Conservation (phyloP, 1,140 invertebrate genomes). For the Arion vulgaris region DNA sequence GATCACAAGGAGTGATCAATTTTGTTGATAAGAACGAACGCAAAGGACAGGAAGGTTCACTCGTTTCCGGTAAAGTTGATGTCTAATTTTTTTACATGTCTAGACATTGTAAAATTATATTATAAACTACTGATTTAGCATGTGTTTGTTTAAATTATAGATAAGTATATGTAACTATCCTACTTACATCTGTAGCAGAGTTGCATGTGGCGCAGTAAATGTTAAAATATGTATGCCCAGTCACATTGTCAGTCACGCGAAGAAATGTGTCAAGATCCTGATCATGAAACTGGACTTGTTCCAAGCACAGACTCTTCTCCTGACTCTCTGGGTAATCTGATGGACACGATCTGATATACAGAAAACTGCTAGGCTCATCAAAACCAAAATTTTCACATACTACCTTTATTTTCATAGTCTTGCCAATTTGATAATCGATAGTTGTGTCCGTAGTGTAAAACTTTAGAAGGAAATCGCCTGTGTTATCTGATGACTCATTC, state of each 20-base stretch:
- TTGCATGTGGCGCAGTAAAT: slow-evolving; percentile 10
- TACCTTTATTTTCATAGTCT: too few relatives aligned
- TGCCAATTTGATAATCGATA: background rate
- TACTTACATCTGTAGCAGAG: background rate
- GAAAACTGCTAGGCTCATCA: background rate
- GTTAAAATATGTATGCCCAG: background rate
- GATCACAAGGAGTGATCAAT: too few relatives aligned
- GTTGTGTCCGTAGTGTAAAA: background rate
- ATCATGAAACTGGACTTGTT: background rate
- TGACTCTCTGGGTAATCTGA: background rate
- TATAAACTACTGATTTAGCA: too few relatives aligned
- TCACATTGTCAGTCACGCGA: background rate
- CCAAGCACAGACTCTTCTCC: background rate
- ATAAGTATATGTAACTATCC: too few relatives aligned
- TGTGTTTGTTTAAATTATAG: too few relatives aligned
- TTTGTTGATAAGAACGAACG: too few relatives aligned
- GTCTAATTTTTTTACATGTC: too few relatives aligned
- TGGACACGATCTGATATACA: background rate
- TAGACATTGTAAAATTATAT: too few relatives aligned
- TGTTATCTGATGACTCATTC: background rate
- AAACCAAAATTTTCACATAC: background rate
- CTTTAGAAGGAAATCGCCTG: background rate
- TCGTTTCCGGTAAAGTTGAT: too few relatives aligned
- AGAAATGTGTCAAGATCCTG: background rate
- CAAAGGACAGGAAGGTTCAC: too few relatives aligned